Percentiles rank a stretch among this genome's conserved stretches.
phyloP scores from a whole-genome alignment of 2,797 vertebrate species.

The Periophthalmus magnuspinnatus region DNA sequence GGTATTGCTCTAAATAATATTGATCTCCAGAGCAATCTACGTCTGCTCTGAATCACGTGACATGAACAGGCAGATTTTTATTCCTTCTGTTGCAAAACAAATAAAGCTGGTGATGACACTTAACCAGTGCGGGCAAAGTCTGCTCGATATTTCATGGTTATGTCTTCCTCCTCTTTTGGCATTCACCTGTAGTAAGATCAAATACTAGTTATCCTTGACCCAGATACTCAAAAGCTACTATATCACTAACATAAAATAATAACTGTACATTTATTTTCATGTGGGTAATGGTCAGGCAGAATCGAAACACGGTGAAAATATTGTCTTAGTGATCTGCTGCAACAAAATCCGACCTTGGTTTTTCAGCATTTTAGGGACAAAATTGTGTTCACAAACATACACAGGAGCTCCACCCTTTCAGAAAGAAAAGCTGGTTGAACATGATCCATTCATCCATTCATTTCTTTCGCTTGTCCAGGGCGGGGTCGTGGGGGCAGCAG shows the following conservation, averaged over 20 bases:
- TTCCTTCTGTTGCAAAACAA: no score
- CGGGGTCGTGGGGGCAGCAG: no score
- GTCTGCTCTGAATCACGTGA: no score
- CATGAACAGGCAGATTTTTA: no score
- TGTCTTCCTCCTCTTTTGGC: slow-evolving; percentile 71
- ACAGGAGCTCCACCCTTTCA: slow-evolving; percentile 77
- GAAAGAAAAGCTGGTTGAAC: no score
- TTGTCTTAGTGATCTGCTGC: slow-evolving; percentile 83
- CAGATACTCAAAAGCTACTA: no score
- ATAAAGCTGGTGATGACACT: slow-evolving; percentile 13
- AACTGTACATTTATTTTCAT: slow-evolving; percentile 29
- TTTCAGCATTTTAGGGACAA: slow-evolving; percentile 54
- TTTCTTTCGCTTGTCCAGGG: no score
- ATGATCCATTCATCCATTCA: no score
- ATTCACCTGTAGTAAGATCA: slow-evolving; percentile 50
- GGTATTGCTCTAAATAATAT: no score
- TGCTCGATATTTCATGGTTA: slow-evolving; percentile 83
- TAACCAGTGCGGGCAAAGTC: slow-evolving; percentile 86
- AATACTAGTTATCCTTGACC: no score
- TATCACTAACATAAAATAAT: no score
- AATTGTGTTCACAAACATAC: slow-evolving; percentile 86
- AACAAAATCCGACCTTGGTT: slow-evolving; percentile 77
- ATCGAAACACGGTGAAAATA: slow-evolving; percentile 79
- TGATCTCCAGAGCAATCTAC: no score
- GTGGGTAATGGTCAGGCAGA: slow-evolving; percentile 72